These are phyloP conservation scores for Gymnocypris eckloni DNA, from an alignment of 2,797 vertebrate genomes.

Conservation along the genomic window DNA sequence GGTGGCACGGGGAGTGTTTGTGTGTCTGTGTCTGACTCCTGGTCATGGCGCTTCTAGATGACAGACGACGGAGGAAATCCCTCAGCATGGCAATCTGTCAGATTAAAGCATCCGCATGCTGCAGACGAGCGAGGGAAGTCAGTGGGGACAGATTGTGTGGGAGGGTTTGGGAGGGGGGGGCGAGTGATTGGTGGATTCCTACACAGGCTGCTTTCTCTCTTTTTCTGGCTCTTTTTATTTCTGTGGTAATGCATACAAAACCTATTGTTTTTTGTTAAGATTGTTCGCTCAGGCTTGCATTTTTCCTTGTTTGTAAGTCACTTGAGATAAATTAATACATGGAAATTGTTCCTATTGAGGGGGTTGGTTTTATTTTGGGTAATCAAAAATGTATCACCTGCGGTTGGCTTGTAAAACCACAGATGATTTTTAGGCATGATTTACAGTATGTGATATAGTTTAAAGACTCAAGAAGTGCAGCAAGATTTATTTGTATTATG, in stretches of 20 bases:
- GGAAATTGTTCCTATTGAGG: background rate
- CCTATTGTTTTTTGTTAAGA: background rate
- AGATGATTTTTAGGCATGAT: conserved; percentile 7
- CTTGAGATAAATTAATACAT: conserved; percentile 18
- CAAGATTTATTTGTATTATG: background rate
- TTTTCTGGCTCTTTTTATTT: conserved; percentile 17
- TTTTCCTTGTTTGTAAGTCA: background rate
- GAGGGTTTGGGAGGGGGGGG: conserved; percentile 21
- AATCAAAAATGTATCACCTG: background rate
- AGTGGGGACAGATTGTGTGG: conserved; percentile 50
- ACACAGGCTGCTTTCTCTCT: conserved; percentile 33
- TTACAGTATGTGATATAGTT: background rate
- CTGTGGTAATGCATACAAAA: conserved; percentile 2
- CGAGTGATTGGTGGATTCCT: conserved; percentile 47
- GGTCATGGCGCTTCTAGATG: conserved; percentile 50
- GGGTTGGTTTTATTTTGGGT: background rate
- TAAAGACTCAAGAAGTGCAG: background rate
- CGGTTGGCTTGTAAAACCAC: conserved; percentile 6
- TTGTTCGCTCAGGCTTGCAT: background rate
- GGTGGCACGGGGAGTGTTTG: background rate
- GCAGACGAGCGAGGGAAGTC: conserved; percentile 47
- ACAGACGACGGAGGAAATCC: conserved; percentile 60
- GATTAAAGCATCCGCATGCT: conserved; percentile 57
- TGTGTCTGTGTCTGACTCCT: conserved; percentile 38
- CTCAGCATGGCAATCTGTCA: conserved; percentile 58